Evolutionary conservation across 1,140 invertebrate species (phyloP).

Genomic region (Zaprionus kolodkinae): DNA sequence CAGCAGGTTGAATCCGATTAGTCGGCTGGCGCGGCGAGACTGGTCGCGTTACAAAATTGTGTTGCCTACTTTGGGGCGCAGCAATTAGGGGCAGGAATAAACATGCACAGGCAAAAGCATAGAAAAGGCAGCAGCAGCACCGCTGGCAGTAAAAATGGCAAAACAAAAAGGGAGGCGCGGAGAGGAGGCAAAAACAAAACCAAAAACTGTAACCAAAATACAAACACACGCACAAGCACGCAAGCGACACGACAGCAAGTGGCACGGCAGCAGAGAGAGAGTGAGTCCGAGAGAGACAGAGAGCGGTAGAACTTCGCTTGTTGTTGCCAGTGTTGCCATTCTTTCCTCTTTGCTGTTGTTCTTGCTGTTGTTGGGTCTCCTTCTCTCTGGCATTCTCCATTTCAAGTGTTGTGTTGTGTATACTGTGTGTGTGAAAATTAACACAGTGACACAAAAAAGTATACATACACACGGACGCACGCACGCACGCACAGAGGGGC

Average conservation of each 20-base stretch:
- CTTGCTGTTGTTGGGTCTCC: slow-evolving; percentile 3
- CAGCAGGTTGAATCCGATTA: slow-evolving; percentile 44
- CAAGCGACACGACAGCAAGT: slow-evolving; percentile 52
- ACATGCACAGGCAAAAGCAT: slow-evolving; percentile 21
- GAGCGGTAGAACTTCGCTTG: slow-evolving; percentile 16
- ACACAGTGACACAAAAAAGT: slow-evolving; percentile 71
- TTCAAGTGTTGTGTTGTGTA: slow-evolving; percentile 50
- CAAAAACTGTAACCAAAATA: slow-evolving; percentile 53
- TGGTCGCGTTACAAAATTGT: slow-evolving; percentile 34
- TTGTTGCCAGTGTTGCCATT: not conserved
- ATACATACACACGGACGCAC: slow-evolving; percentile 24
- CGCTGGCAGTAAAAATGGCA: slow-evolving; percentile 51
- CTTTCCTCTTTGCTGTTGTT: slow-evolving; percentile 1
- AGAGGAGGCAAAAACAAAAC: slow-evolving; percentile 10
- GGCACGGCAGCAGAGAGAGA: slow-evolving; percentile 9
- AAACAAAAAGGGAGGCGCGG: slow-evolving; percentile 30
- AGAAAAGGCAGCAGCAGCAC: slow-evolving; percentile 16
- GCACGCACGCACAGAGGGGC: slow-evolving; percentile 12
- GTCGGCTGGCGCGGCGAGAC: slow-evolving; percentile 1
- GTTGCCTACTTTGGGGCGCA: slow-evolving; percentile 42
- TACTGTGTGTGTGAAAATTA: slow-evolving; percentile 73
- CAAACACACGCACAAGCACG: slow-evolving; percentile 52
- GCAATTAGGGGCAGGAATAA: slow-evolving; percentile 33
- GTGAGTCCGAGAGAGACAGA: not conserved
- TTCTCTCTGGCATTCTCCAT: slow-evolving; percentile 18